Evolutionary conservation across 2,888 invertebrate genomes (phyloP), one percentile per base, ranked within the genome.

Genomic region (Harpalus rufipes): DNA sequence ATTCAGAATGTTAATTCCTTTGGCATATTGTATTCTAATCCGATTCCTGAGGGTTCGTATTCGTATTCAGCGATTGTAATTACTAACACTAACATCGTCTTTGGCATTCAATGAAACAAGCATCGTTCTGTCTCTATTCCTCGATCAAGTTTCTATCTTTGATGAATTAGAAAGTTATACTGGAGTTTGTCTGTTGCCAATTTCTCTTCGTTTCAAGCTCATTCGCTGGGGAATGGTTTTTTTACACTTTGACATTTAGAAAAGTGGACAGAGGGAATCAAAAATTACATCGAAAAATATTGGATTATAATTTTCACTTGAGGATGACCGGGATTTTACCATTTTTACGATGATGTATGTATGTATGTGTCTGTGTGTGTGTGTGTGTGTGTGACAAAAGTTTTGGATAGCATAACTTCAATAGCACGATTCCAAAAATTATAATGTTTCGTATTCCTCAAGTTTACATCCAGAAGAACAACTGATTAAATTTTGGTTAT

Each of bases 191-290:
- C 12, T 63, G 25, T 68, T 68, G 68, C 39, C 39, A 68, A 68
- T 68, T 68, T 68, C 68, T 68, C 39, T 63, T 63, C 18, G 63
- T 63, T 63, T 63, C 10, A 63, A 7, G 12, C 63, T 68, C 68
- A 63, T 39, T 68, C 68, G n/a, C 68, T 32, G 5, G 32, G n/a
- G 7, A 68, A 12, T 39, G n/a, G 12, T 14, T 25, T 5, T 39
- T 68, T 68, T 68, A 32, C n/a, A 5, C 32, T 59, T 18, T 59
- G 16, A 59, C 44, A 51, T 51, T 51, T 51, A 51, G 44, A 51
- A 51, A 51, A 2, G 44, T 51, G 8, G 8, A 51, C 44, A 51
- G 44, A 51, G 44, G 44, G 44, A 51, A 51, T 51, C 8, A 51
- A 10, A 51, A 51, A 51, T 51, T 51, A 51, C 1, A 51, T 51